These are phyloP conservation scores for Drosophila nasuta DNA, from an alignment of 1,140 invertebrate genomes.

Conservation along the genomic window DNA sequence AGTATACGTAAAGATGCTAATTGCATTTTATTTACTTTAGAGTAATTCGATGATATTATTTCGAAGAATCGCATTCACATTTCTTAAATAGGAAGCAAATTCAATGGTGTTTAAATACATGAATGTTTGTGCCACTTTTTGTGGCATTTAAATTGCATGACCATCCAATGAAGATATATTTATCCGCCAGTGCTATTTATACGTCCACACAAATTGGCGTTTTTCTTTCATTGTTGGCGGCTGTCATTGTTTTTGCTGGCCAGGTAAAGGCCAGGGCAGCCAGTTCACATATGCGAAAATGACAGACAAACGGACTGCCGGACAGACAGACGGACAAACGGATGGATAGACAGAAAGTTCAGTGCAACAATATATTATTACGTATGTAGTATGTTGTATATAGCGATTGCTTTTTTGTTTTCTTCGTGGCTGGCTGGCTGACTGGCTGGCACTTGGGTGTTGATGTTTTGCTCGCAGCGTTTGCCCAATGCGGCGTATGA, in stretches of 20 bases:
- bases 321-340: not conserved
- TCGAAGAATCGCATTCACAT: too few relatives aligned
- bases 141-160: conserved; percentile 8
- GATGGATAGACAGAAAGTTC: not conserved
- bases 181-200: conserved; percentile 19
- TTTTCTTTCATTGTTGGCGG: conserved; percentile 11
- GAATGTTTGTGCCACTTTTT: conserved; percentile 28
- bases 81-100: not conserved
- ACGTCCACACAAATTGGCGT: not conserved
- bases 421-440: not conserved
- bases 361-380: conserved; percentile 29
- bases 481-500: conserved; percentile 65
- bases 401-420: not conserved
- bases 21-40: too few relatives aligned
- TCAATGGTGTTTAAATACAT: conserved; percentile 1
- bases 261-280: conserved; percentile 20
- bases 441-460: conserved; percentile 13
- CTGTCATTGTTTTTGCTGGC: conserved; percentile 9
- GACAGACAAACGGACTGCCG: not conserved
- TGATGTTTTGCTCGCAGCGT: conserved; percentile 17
- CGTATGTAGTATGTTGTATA: conserved; percentile 2
- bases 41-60: too few relatives aligned
- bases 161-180: conserved; percentile 15
- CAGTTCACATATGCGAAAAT: conserved; percentile 7
- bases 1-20: too few relatives aligned